phyloP scores from a whole-genome alignment of 2,797 vertebrate species.

The Poecilia gillii region DNA sequence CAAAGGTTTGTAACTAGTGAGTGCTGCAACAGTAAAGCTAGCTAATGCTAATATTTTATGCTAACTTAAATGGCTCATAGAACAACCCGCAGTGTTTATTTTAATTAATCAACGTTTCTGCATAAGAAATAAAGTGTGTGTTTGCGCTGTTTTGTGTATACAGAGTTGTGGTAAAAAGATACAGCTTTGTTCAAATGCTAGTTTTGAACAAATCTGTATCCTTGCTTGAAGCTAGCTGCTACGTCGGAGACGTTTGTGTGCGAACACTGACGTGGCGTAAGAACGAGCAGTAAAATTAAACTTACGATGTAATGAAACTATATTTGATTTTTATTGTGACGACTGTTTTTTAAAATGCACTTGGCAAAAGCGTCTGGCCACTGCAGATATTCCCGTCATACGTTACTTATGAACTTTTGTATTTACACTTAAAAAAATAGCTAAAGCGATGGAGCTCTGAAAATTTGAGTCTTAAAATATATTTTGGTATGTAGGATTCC shows the following conservation, averaged over 20 bases:
- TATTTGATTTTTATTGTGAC: background rate
- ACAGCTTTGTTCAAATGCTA: background rate
- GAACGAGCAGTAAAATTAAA: background rate
- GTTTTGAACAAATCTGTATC: background rate
- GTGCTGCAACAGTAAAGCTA: background rate
- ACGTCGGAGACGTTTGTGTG: slow-evolving; percentile 38
- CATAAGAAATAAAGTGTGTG: accelerated
- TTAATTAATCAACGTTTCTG: background rate
- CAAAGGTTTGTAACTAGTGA: background rate
- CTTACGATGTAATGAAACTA: background rate
- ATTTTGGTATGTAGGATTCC: background rate
- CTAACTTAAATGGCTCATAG: background rate
- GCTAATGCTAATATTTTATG: slow-evolving; percentile 1
- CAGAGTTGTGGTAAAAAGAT: background rate
- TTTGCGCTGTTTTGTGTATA: background rate
- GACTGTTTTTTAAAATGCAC: too few relatives aligned
- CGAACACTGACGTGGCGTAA: slow-evolving; percentile 78
- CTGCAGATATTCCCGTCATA: background rate
- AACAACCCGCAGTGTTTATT: background rate
- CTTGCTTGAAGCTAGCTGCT: slow-evolving; percentile 21
- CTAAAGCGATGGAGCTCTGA: background rate
- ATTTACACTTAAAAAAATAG: background rate
- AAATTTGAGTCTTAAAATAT: background rate
- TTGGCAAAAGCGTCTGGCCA: background rate
- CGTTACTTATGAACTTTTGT: background rate